phyloP scores from a whole-genome alignment of 2,888 invertebrate genomes.

The Cremastinae sp. region DNA sequence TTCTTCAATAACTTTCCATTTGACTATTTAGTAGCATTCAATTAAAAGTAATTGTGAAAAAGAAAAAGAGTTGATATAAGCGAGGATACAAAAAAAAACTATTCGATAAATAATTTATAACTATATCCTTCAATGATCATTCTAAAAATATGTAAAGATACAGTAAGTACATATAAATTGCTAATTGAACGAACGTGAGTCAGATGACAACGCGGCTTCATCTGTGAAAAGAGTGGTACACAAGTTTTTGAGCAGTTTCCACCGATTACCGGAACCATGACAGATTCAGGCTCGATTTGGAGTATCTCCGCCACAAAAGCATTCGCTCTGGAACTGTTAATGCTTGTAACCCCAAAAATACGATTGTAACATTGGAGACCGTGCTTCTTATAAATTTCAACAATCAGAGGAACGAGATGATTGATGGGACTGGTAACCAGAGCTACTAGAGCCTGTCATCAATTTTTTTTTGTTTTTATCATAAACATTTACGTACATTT shows the following conservation, averaged over 20 bases:
- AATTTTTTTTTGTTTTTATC: too few species aligned
- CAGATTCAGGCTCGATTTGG: constrained; percentile 84
- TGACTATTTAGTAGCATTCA: too few species aligned
- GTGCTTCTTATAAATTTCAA: constrained; percentile 85
- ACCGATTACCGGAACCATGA: constrained; percentile 88
- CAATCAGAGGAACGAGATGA: constrained; percentile 86
- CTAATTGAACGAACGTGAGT: constrained; percentile 68
- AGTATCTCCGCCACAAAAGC: constrained; percentile 86
- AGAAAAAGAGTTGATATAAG: too few species aligned
- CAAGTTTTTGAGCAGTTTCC: constrained; percentile 89
- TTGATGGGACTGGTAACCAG: constrained; percentile 83
- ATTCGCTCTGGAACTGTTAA: constrained; percentile 88
- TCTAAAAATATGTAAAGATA: too few species aligned
- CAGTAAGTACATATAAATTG: too few species aligned
- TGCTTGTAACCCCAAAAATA: constrained; percentile 87
- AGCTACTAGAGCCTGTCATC: constrained; percentile 79
- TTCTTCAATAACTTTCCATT: too few species aligned
- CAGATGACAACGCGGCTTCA: constrained; percentile 82
- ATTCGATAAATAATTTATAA: too few species aligned
- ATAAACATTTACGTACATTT: too few species aligned
- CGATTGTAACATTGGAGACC: constrained; percentile 84
- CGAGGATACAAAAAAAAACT: too few species aligned
- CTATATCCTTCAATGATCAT: too few species aligned
- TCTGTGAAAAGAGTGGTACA: constrained; percentile 89
- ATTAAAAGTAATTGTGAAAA: too few species aligned